These are phyloP conservation scores for Ectemnius continuus DNA, from an alignment of 2,888 invertebrate species.

Conservation along the genomic window DNA sequence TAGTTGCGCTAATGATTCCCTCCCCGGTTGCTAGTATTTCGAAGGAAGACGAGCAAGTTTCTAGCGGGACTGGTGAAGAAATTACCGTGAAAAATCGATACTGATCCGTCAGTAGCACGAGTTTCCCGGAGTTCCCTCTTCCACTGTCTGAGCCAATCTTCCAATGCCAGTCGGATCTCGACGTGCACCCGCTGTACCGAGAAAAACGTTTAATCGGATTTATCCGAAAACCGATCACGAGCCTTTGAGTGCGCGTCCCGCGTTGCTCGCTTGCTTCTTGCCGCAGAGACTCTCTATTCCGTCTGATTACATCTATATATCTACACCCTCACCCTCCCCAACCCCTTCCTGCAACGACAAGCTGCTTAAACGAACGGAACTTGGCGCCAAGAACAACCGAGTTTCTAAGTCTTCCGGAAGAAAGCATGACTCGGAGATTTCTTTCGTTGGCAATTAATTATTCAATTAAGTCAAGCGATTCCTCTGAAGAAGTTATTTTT, in stretches of 20 bases:
- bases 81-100: background rate
- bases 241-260: background rate
- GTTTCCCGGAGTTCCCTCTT: background rate
- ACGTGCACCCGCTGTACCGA: background rate
- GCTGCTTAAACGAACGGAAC: no score
- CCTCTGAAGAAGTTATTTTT: no score
- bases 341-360: no score
- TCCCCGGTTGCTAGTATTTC: background rate
- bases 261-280: no score
- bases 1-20: constrained; percentile 12
- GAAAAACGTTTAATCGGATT: constrained; percentile 8
- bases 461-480: no score
- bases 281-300: no score
- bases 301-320: no score
- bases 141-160: background rate
- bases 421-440: no score
- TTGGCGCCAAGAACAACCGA: no score
- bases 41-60: background rate
- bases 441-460: no score
- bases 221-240: background rate
- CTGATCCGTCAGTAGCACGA: background rate
- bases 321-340: no score
- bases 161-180: background rate
- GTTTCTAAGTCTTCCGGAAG: no score
- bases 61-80: background rate